Percentiles rank a stretch among this genome's conserved stretches.
phyloP scores from a whole-genome alignment of 1,140 invertebrate species.

The Diorhabda carinulata region DNA sequence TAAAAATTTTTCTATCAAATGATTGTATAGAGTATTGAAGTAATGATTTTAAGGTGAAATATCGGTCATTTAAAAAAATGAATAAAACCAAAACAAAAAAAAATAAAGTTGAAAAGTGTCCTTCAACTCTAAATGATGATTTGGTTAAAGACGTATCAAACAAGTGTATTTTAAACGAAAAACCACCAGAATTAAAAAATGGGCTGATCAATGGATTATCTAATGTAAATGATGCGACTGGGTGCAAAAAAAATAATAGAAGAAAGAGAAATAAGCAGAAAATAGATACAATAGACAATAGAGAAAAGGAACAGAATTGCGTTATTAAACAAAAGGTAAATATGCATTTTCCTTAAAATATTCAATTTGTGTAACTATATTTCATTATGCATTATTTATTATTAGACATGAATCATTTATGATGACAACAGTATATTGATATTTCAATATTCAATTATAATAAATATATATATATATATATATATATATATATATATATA shows the following conservation, averaged over 20 bases:
- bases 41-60: conserved; percentile 9
- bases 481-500: too few relatives aligned
- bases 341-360: not conserved
- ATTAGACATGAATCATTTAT: too few relatives aligned
- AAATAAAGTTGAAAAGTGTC: conserved; percentile 23
- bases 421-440: too few relatives aligned
- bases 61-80: conserved; percentile 13
- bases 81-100: conserved; percentile 19
- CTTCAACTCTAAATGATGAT: conserved; percentile 10
- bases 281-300: not conserved
- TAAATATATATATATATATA: too few relatives aligned
- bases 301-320: not conserved
- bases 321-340: not conserved
- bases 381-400: too few relatives aligned
- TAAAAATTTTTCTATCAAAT: conserved; percentile 5
- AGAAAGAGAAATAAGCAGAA: conserved; percentile 1
- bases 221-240: conserved; percentile 10
- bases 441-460: too few relatives aligned
- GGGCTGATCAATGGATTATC: conserved; percentile 38
- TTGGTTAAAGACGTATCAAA: conserved; percentile 18
- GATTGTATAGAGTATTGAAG: not conserved
- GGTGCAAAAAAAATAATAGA: conserved; percentile 14
- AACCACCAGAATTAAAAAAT: conserved; percentile 27
- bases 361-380: too few relatives aligned
- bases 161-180: conserved; percentile 16